Evolutionary conservation across 2,888 invertebrate species (phyloP), one percentile per base, ranked within the genome.

Genomic region (Ernsta delagoae): DNA sequence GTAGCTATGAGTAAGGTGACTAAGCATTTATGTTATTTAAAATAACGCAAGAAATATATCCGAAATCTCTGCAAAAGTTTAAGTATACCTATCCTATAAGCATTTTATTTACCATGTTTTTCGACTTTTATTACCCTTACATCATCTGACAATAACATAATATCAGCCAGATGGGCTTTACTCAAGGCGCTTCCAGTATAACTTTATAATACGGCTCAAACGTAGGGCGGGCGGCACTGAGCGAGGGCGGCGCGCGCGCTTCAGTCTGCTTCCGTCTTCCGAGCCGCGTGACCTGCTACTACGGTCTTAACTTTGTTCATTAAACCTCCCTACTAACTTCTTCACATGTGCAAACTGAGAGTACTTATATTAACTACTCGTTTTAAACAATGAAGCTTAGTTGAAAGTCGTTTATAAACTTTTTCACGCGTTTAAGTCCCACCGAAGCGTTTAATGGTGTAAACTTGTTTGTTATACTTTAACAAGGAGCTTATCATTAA

Each of bases 241-340:
- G 79, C 78, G 80, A 78, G 86, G 87, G 86, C 86, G 86, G 89
- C 87, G 87, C 86, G 85, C 81, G 87, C 90, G 87, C 87, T 73
- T 80, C 88, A 88, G 88, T 89, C 82, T 77, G 78, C 79, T 81
- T 79, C 81, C 78, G 79, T 73, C 78, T 74, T 71, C 77, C 77
- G 78, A 73, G 77, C 72, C 76, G 77, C 78, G 75, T 74, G 77
- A 78, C 73, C 68, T 39, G 64, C 66, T 70, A 62, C 65, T 54
- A 72, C 74, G 68, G 59, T 65, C 54, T 39, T 65, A 72, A 72
- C 74, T 72, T 71, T 65, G 53, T 53, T 72, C 70, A 71, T 72
- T 71, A 66, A 53, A 53, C n/a, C 24, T 24, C 59, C 65, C 65
- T 48, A 61, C 12, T n/a, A 50, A 62, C 56, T 68, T 36, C 53